Evolutionary conservation across 2,797 vertebrate species (phyloP), one percentile per base, ranked within the genome.

Genomic region (Chaunax sp.): DNA sequence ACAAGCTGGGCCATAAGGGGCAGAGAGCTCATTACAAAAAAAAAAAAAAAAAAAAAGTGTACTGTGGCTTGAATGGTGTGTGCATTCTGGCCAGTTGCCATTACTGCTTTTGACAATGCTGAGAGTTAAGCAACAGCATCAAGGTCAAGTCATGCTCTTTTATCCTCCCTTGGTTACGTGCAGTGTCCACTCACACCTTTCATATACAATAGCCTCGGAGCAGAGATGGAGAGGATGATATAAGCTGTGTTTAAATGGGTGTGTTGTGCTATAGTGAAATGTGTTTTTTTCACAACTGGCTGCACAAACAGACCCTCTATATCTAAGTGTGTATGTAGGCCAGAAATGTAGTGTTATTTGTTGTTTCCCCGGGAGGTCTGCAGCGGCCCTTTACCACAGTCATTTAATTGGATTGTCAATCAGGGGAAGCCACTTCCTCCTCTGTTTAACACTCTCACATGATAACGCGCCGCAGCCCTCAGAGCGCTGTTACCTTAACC

Each of bases 331-430:
- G 71, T 40, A 11, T 74, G 69, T 58, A 33, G 45, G 53, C 45
- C 70, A 53, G 26, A 69, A 56, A 64, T 57, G 45, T 20, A 15
- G 56, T 62, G 33, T 69, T 77, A 33, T 80, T 79, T 83, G 77
- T 75, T 70, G 43, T 73, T 87, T 84, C 69, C 67, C 75, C 55
- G 59, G 81, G 79, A 82, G 82, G 75, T 82, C 77, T 57, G 64
- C 69, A 67, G 65, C 54, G 44, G 45, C 74, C 74, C 63, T 74
- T n/a, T 77, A 73, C 80, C 89, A 73, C 77, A 86, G 77, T 80
- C 78, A 37, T 85, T 91, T 93, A 90, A 91, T 89, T 92, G 90
- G 83, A 84, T 84, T 91, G 89, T 92, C 87, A 90, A 84, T 90
- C 85, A 83, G 76, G 77, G 70, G 71, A 75, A 84, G 75, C 78